Percentiles rank a stretch among this genome's conserved stretches.
Evolutionary conservation across 2,888 invertebrate genomes (phyloP).

Genomic region (Branchipolynoe longqiensis): DNA sequence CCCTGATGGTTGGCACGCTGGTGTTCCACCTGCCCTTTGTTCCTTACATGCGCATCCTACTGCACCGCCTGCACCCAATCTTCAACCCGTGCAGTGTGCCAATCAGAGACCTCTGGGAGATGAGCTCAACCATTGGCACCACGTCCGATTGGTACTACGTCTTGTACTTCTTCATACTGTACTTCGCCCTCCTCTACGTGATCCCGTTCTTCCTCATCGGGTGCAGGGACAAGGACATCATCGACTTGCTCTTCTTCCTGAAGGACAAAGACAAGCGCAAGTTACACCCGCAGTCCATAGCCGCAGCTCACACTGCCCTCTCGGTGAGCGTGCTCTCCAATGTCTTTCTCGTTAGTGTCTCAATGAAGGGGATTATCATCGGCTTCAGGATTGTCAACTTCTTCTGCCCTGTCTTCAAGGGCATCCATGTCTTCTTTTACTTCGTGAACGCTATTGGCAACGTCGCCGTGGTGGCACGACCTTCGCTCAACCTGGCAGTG

Average conservation of each 20-base stretch:
- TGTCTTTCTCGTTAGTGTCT: constrained; percentile 63
- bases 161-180: constrained; percentile 64
- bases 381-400: constrained; percentile 65
- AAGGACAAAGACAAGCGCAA: constrained; percentile 53
- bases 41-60: constrained; percentile 57
- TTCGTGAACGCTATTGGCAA: constrained; percentile 66
- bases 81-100: constrained; percentile 62
- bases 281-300: constrained; percentile 14
- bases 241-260: constrained; percentile 63
- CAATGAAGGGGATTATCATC: constrained; percentile 63
- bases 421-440: constrained; percentile 61
- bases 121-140: constrained; percentile 46
- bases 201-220: constrained; percentile 65
- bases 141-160: constrained; percentile 63
- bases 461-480: constrained; percentile 60
- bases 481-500: constrained; percentile 57
- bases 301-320: constrained; percentile 57
- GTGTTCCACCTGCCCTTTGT: constrained; percentile 60
- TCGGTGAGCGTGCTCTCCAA: constrained; percentile 63
- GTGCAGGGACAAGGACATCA: constrained; percentile 64
- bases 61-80: constrained; percentile 14
- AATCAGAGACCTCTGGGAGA: constrained; percentile 65
- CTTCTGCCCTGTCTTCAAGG: constrained; percentile 51
- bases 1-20: constrained; percentile 35
- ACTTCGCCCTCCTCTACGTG: constrained; percentile 61